Percentiles rank a stretch among this genome's conserved stretches.
These are phyloP conservation scores for Solenopsis fugax DNA, from an alignment of 1,140 invertebrate species.

Conservation along the genomic window DNA sequence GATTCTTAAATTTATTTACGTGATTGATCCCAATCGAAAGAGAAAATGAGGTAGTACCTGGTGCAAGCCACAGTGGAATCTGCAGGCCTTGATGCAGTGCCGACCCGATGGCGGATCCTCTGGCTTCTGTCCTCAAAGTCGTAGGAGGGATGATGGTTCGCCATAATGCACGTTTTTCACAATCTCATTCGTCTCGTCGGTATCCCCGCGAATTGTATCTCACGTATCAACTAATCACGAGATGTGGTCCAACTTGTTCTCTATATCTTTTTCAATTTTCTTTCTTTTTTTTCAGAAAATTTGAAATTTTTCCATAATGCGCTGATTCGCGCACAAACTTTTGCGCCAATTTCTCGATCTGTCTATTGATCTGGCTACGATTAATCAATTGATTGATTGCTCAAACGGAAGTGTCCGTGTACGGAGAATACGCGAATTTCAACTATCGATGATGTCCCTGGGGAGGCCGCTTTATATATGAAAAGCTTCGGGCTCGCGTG, in stretches of 20 bases:
- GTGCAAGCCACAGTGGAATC: conserved; percentile 84
- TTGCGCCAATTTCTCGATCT: neutral
- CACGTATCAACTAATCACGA: conserved; percentile 19
- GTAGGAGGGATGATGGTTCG: conserved; percentile 82
- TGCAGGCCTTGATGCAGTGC: conserved; percentile 78
- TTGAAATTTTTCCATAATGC: neutral
- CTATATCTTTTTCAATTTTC: neutral
- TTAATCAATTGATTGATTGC: neutral
- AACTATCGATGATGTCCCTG: conserved; percentile 76
- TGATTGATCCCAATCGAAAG: neutral
- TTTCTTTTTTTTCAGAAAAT: neutral
- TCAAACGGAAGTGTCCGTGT: neutral
- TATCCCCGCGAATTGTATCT: conserved; percentile 11
- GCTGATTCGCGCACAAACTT: neutral
- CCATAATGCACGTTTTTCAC: conserved; percentile 74
- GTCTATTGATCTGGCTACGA: neutral
- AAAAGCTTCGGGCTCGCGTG: conserved; percentile 43
- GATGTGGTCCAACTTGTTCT: neutral
- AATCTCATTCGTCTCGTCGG: conserved; percentile 61
- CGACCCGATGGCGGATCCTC: conserved; percentile 82
- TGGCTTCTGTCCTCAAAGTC: conserved; percentile 84
- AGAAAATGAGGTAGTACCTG: conserved; percentile 73
- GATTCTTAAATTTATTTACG: neutral
- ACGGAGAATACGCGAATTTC: conserved; percentile 31
- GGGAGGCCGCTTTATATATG: conserved; percentile 82